Evolutionary conservation across 2,113 vertebrate genomes (phyloP).

Genomic region (Solenodon paradoxus): DNA sequence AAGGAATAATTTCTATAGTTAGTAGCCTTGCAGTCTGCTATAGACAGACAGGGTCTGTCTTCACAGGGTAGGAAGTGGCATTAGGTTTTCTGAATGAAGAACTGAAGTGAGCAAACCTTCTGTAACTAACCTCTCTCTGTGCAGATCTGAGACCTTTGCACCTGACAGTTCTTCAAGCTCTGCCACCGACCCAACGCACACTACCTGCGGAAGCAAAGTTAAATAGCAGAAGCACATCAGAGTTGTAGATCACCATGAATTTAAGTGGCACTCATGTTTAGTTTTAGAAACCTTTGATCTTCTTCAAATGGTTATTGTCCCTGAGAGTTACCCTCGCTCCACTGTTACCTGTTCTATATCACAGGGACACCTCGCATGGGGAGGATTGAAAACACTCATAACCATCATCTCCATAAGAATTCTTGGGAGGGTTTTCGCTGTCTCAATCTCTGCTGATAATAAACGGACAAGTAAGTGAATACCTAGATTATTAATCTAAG

Average conservation of each 20-base stretch:
- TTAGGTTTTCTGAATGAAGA: neutral
- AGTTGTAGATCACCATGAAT: neutral
- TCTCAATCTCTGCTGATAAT: neutral
- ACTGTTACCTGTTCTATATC: neutral
- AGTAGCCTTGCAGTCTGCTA: neutral
- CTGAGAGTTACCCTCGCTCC: too few species aligned
- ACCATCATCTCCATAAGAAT: neutral
- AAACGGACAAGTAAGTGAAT: neutral
- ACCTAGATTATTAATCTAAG: neutral
- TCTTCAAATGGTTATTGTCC: neutral
- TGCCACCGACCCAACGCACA: constrained; percentile 92
- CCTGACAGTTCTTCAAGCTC: constrained; percentile 93
- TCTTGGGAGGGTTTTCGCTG: neutral
- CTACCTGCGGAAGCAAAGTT: constrained; percentile 84
- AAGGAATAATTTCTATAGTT: neutral
- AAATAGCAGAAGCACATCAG: neutral
- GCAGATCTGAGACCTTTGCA: constrained; percentile 92
- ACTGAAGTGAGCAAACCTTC: neutral
- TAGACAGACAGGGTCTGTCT: neutral
- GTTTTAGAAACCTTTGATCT: neutral
- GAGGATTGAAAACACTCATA: neutral
- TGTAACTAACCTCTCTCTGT: constrained; percentile 92
- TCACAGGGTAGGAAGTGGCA: neutral
- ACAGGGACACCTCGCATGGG: neutral
- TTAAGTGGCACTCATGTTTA: neutral